Evolutionary conservation across 2,888 invertebrate species (phyloP), one percentile per base, ranked within the genome.

Genomic region (Tenthredo livida): DNA sequence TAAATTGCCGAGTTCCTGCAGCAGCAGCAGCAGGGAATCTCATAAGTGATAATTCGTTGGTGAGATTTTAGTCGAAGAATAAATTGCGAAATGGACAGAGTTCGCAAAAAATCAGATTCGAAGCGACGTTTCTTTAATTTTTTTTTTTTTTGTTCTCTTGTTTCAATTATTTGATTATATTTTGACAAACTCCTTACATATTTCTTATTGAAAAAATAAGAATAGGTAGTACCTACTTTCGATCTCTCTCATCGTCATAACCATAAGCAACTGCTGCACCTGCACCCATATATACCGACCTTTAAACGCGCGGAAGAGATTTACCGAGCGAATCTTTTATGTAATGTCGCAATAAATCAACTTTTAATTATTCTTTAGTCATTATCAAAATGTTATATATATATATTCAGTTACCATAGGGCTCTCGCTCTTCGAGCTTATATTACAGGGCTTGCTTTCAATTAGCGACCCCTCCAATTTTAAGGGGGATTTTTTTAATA

Each of bases 341-440:
- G 12, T 83, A 83, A 83, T 83, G 82, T 43, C 65, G 82, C 67
- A 21, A 83, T 83, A 83, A 83, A 83, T 83, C 67, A 83, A 7
- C 0, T 43, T 83, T 83, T 83, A 83, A 67, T 83, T 83, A 67
- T 83, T 83, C 67, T 47, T 25, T 67, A 47, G 82, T 83, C 82
- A 83, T 83, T 83, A 83, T 83, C 17, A 47, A 67, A 47, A 67
- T 67, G 82, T 54, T 78, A 78, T 40, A n/a, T 33, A 33, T 33
- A 33, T 33, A 33, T 33, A 73, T 43, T 73, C 73, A 21, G 43
- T 43, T 21, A 43, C 37, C 37, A 37, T 37, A 29, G 17, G n/a
- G n/a, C 25, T 47, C 21, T 47, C 21, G 15, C 17, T 43, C 25
- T 54, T n/a, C 61, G 61, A 61, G 61, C 21, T 61, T 61, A 61